Evolutionary conservation across 1,140 invertebrate genomes (phyloP).

Genomic region (Drepana arcuata): DNA sequence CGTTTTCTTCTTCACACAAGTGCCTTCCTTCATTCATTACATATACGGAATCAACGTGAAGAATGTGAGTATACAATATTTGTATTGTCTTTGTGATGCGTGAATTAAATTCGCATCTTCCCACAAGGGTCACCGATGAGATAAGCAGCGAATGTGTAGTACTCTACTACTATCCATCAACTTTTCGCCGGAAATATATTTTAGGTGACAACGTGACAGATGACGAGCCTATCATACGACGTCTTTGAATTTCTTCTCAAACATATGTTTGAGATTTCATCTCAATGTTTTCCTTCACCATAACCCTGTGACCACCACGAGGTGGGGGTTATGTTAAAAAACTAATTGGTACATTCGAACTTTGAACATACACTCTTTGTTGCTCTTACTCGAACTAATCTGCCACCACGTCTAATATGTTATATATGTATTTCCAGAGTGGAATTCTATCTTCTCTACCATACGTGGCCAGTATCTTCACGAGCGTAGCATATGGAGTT

Average conservation of each 20-base stretch:
- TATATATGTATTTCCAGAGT: constrained; percentile 58
- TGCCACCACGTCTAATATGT: not conserved
- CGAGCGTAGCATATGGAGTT: constrained; percentile 43
- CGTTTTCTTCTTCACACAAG: constrained; percentile 90
- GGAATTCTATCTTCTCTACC: constrained; percentile 77
- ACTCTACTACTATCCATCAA: not conserved
- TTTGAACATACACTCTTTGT: not conserved
- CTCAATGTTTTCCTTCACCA: not conserved
- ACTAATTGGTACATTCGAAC: not conserved
- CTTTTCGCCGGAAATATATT: no score
- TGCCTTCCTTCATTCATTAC: constrained; percentile 90
- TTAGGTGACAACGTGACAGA: no score
- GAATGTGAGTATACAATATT: constrained; percentile 40
- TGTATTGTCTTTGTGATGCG: not conserved
- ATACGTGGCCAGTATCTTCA: constrained; percentile 65
- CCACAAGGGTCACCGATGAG: no score
- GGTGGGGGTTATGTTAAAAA: not conserved
- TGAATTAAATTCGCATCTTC: no score
- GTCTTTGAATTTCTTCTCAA: no score
- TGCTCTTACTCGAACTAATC: not conserved
- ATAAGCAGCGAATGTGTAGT: not conserved
- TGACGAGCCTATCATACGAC: no score
- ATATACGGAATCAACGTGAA: constrained; percentile 86
- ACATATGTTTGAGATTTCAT: not conserved
- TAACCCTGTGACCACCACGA: not conserved